A percentile compares a stretch with the other conserved stretches of the same genome.
These are phyloP conservation scores for Acleris emargana DNA, from an alignment of 2,888 invertebrate species.

Conservation along the genomic window DNA sequence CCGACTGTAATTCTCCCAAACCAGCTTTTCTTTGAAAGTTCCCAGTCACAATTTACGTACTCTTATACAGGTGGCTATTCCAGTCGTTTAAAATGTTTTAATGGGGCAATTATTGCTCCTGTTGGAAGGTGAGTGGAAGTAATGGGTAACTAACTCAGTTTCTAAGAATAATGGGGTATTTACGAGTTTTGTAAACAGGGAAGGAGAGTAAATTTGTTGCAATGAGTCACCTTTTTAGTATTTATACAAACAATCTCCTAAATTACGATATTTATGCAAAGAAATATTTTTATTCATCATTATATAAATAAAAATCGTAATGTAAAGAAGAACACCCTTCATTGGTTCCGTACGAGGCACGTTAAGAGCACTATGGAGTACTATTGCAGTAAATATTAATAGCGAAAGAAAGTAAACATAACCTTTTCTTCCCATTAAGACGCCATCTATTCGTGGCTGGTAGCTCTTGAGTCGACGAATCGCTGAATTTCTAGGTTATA, in stretches of 20 bases:
- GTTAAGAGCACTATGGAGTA: no score
- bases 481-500: slow-evolving; percentile 51
- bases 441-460: slow-evolving; percentile 45
- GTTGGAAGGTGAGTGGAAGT: slow-evolving; percentile 15
- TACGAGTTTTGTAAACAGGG: slow-evolving; percentile 7
- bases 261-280: no score
- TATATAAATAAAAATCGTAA: no score
- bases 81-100: slow-evolving; percentile 32
- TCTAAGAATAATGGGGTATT: slow-evolving; percentile 29
- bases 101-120: slow-evolving; percentile 28
- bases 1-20: slow-evolving; percentile 24
- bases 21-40: slow-evolving; percentile 23
- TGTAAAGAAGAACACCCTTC: no score
- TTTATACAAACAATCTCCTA: background rate
- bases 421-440: slow-evolving; percentile 35
- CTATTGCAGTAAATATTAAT: no score
- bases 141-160: slow-evolving; percentile 26
- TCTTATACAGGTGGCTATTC: slow-evolving; percentile 26
- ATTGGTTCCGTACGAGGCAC: no score
- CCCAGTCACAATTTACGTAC: slow-evolving; percentile 27
- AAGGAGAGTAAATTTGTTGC: background rate
- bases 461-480: slow-evolving; percentile 45
- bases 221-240: background rate
- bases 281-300: no score
- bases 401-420: slow-evolving; percentile 15